Evolutionary conservation across 2,888 invertebrate species (phyloP).

Genomic region (Phalangium opilio): DNA sequence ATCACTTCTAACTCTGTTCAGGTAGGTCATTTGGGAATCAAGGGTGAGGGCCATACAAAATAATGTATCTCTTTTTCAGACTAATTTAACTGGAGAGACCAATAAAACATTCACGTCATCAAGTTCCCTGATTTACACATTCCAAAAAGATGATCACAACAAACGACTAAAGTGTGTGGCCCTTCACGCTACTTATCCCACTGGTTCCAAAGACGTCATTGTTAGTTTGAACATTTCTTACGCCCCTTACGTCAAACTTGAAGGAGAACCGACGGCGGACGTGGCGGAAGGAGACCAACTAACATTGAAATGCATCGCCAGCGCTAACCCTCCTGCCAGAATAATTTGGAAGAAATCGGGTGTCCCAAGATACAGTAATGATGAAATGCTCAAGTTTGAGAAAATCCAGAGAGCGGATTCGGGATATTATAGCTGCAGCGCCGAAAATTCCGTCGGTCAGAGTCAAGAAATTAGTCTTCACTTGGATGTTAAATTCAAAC

Average conservation of each 20-base stretch:
- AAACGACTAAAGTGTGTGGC: conserved; percentile 63
- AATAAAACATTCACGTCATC: conserved; percentile 70
- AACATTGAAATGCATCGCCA: conserved; percentile 50
- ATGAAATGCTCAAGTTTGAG: conserved; percentile 26
- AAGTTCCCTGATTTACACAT: conserved; percentile 63
- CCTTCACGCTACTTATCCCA: conserved; percentile 64
- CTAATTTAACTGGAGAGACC: conserved; percentile 68
- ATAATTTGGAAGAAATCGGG: conserved; percentile 48
- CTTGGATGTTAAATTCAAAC: conserved; percentile 77
- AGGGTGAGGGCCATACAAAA: no score
- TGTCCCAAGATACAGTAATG: conserved; percentile 23
- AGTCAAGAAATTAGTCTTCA: conserved; percentile 66
- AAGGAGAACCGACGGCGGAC: conserved; percentile 36
- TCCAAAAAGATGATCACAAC: conserved; percentile 61
- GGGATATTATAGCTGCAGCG: conserved; percentile 57
- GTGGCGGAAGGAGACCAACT: conserved; percentile 56
- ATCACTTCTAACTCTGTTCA: conserved; percentile 40
- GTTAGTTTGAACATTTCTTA: conserved; percentile 41
- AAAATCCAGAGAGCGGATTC: conserved; percentile 31
- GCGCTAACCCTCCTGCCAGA: conserved; percentile 56
- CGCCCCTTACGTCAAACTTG: conserved; percentile 38
- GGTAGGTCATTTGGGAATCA: no score
- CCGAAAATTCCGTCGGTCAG: conserved; percentile 65
- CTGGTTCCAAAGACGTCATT: conserved; percentile 54
- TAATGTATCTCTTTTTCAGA: no score